These are phyloP conservation scores for Globodera ellingtonae DNA, from an alignment of 1,140 invertebrate species.

Conservation along the genomic window DNA sequence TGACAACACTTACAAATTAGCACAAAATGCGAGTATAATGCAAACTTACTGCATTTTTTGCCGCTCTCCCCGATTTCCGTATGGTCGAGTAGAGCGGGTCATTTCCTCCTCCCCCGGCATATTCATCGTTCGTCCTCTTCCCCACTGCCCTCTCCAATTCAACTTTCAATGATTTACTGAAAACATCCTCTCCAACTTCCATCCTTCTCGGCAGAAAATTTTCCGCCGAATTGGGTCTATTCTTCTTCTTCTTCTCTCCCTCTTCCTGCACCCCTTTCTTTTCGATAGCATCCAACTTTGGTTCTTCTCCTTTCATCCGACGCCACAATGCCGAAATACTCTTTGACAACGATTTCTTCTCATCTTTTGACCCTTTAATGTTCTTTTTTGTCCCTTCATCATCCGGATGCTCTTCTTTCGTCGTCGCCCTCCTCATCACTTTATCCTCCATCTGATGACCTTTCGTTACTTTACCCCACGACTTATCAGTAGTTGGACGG, in stretches of 20 bases:
- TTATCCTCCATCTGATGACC: too few relatives aligned
- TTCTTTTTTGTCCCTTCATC: not conserved
- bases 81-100: not conserved
- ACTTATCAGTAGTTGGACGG: too few relatives aligned
- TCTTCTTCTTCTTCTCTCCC: not conserved
- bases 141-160: constrained; percentile 3
- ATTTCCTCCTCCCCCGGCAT: not conserved
- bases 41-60: not conserved
- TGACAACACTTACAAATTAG: not conserved
- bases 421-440: not conserved
- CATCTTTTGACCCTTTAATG: not conserved
- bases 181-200: constrained; percentile 14
- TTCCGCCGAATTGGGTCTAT: not conserved
- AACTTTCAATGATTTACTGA: constrained; percentile 18
- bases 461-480: not conserved
- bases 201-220: constrained; percentile 23
- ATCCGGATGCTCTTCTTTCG: not conserved
- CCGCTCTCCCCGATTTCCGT: not conserved
- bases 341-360: not conserved
- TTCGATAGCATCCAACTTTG: not conserved
- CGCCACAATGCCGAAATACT: not conserved
- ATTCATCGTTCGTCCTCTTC: not conserved
- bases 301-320: not conserved
- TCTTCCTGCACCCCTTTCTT: constrained; percentile 8
- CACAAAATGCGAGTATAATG: not conserved